Evolutionary conservation across 1,140 invertebrate species (phyloP).

Genomic region (Micrasema longulum): DNA sequence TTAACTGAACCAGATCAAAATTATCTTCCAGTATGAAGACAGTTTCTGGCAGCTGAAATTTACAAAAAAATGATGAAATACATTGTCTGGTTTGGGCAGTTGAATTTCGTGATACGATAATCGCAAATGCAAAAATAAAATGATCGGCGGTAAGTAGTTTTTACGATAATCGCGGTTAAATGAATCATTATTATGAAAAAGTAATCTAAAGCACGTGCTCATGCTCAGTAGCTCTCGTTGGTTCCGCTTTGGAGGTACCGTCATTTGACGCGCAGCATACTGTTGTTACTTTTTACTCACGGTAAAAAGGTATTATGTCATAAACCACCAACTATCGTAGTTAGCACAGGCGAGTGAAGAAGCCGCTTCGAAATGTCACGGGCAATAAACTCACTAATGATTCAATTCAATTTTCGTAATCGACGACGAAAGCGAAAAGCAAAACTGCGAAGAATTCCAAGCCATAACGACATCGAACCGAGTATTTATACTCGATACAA

Average conservation of each 20-base stretch:
- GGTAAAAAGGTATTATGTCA: conserved; percentile 13
- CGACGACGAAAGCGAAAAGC: conserved; percentile 33
- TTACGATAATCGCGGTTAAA: too few species aligned
- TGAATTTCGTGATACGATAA: too few species aligned
- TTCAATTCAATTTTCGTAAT: conserved; percentile 35
- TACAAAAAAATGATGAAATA: too few species aligned
- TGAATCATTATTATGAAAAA: not conserved
- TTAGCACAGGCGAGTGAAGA: conserved; percentile 14
- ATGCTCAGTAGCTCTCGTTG: not conserved
- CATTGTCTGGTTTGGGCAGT: too few species aligned
- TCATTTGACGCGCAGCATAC: too few species aligned
- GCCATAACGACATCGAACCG: conserved; percentile 5
- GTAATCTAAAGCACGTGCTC: not conserved
- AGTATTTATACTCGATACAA: conserved; percentile 8
- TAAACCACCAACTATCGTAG: not conserved
- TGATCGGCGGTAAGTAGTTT: too few species aligned
- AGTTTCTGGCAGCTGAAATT: too few species aligned
- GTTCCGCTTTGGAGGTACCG: not conserved
- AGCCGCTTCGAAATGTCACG: conserved; percentile 33
- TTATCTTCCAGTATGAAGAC: too few species aligned
- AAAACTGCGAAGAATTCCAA: conserved; percentile 26
- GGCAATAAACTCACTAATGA: conserved; percentile 34
- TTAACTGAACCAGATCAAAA: too few species aligned
- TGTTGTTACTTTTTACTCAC: too few species aligned
- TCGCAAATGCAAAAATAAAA: too few species aligned